These are phyloP conservation scores for Sebastes vulpes DNA, from an alignment of 2,797 vertebrate species.

Conservation along the genomic window DNA sequence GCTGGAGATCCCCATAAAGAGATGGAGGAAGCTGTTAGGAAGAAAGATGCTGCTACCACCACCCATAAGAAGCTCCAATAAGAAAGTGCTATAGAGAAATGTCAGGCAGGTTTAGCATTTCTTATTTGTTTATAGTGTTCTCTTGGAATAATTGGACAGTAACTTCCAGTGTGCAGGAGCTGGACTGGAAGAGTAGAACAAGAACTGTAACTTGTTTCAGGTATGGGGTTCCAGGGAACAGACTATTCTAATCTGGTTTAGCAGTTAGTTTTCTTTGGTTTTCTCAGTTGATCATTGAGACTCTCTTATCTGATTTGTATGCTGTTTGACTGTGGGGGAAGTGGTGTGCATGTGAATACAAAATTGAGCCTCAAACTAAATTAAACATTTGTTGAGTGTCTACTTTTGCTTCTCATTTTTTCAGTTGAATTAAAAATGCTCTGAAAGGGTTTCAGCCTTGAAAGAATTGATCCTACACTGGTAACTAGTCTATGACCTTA, in stretches of 20 bases:
- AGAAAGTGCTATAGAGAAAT: neutral
- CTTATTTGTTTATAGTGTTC: neutral
- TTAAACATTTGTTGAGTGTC: neutral
- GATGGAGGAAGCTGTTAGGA: neutral
- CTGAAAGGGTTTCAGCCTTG: neutral
- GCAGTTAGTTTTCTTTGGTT: too few species aligned
- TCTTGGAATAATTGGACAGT: neutral
- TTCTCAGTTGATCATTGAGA: neutral
- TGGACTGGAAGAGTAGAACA: neutral
- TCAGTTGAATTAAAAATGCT: neutral
- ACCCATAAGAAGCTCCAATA: neutral
- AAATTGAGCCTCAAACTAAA: neutral
- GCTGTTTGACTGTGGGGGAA: neutral
- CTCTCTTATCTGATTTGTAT: neutral
- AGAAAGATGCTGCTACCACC: neutral
- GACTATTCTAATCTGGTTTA: neutral
- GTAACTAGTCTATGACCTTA: slow-evolving; percentile 4
- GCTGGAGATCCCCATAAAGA: neutral
- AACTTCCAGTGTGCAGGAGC: neutral
- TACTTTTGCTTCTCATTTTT: neutral
- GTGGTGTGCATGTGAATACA: neutral
- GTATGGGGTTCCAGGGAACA: neutral
- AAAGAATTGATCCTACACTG: neutral
- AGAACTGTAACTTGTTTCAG: neutral
- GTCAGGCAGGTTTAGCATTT: neutral